Evolutionary conservation across 64 coral and sea anemone genomes (phyloP).

Genomic region (Platygyra sinensis): DNA sequence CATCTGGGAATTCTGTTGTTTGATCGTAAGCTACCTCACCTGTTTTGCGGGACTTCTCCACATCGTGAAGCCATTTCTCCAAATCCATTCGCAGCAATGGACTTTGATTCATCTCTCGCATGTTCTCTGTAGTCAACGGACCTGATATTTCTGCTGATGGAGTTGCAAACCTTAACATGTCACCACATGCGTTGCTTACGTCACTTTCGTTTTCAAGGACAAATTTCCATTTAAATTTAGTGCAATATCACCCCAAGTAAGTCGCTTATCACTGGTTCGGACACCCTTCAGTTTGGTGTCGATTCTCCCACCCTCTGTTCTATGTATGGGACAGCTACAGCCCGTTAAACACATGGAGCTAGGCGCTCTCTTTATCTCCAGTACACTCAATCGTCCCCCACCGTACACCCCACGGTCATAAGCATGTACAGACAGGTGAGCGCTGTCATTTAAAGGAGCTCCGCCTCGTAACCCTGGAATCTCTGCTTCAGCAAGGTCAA

Average conservation of each 20-base stretch:
- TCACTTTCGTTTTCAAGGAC: background rate
- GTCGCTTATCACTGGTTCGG: background rate
- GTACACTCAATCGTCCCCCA: slow-evolving; percentile 39
- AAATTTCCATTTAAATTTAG: background rate
- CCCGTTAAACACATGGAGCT: slow-evolving; percentile 7
- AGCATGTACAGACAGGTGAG: background rate
- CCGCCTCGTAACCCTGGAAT: background rate
- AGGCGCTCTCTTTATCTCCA: slow-evolving; percentile 22
- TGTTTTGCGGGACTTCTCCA: background rate
- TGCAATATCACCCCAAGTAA: slow-evolving; percentile 35
- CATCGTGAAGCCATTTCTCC: slow-evolving; percentile 54
- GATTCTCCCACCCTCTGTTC: background rate
- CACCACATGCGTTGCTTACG: too few relatives aligned
- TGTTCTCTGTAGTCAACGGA: background rate
- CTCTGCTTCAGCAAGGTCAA: background rate
- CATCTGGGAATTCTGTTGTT: too few relatives aligned
- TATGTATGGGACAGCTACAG: background rate
- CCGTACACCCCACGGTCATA: background rate
- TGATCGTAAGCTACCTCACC: background rate
- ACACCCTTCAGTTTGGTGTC: too few relatives aligned
- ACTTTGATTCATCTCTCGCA: background rate
- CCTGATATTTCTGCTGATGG: background rate
- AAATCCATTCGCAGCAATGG: background rate
- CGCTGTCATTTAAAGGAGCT: background rate
- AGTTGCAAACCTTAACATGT: background rate